Conservation (phyloP, 2,797 vertebrate species). For the Premnoplex brunnescens region DNA sequence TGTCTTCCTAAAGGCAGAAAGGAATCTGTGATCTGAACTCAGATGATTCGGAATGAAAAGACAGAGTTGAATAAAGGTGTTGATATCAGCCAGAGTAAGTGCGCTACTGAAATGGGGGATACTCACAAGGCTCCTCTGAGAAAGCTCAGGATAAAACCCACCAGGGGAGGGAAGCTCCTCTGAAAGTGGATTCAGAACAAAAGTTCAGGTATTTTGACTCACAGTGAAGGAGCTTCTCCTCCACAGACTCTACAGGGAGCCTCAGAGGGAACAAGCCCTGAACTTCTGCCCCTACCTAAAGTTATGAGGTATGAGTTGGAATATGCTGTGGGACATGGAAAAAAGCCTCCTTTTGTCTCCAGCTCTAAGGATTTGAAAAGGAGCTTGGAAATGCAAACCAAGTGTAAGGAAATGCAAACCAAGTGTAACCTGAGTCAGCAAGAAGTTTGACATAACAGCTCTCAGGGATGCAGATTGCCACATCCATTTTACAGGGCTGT, state of each 20-base stretch:
- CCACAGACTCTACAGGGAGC: neutral
- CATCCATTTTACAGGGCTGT: slow-evolving; percentile 46
- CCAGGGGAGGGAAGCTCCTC: neutral
- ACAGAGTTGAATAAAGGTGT: neutral
- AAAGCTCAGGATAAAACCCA: neutral
- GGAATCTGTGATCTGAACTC: neutral
- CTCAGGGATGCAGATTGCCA: neutral
- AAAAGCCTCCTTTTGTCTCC: slow-evolving; percentile 5
- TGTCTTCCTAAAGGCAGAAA: neutral
- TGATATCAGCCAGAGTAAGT: neutral
- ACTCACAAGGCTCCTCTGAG: neutral
- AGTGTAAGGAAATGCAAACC: slow-evolving; percentile 58
- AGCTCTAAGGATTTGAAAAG: neutral
- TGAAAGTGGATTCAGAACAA: neutral
- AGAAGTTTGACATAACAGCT: slow-evolving; percentile 29
- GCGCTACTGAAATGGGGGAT: neutral
- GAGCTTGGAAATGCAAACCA: slow-evolving; percentile 51
- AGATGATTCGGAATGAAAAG: neutral
- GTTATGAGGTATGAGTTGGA: neutral
- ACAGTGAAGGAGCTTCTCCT: neutral
- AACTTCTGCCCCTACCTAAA: slow-evolving; percentile 21
- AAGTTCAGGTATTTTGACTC: neutral
- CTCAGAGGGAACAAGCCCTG: neutral
- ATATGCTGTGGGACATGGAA: neutral
- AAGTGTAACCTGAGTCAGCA: slow-evolving; percentile 66